A percentile compares a stretch with the other conserved stretches of the same genome.
Evolutionary conservation across 1,140 invertebrate genomes (phyloP).

Genomic region (Danaus plexippus): DNA sequence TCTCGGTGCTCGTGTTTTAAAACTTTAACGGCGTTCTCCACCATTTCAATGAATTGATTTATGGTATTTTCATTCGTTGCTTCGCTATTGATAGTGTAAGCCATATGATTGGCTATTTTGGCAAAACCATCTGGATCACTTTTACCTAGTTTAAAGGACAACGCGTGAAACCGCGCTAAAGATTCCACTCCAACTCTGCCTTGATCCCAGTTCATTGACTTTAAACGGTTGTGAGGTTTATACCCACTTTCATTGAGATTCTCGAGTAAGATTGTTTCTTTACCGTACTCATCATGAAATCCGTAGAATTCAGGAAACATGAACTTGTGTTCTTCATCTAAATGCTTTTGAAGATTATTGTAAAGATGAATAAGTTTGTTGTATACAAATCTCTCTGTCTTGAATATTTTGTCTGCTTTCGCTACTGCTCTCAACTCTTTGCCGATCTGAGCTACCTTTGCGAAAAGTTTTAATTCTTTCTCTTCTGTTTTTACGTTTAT

Average conservation of each 20-base stretch:
- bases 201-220: constrained; percentile 34
- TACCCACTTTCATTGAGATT: constrained; percentile 33
- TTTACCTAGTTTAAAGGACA: constrained; percentile 33
- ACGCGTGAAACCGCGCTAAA: constrained; percentile 38
- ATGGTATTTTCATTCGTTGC: too few species aligned
- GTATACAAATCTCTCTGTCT: constrained; percentile 40
- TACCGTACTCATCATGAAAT: background rate
- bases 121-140: constrained; percentile 36
- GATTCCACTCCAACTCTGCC: constrained; percentile 24
- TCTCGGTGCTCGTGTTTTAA: too few species aligned
- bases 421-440: constrained; percentile 24
- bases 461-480: constrained; percentile 39
- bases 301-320: constrained; percentile 43
- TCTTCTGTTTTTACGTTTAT: constrained; percentile 21
- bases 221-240: constrained; percentile 22
- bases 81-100: constrained; percentile 1
- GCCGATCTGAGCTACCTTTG: constrained; percentile 39
- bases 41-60: too few species aligned
- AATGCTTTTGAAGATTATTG: constrained; percentile 29
- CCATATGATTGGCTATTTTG: constrained; percentile 14
- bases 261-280: constrained; percentile 26
- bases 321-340: constrained; percentile 28
- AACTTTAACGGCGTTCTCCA: too few species aligned
- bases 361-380: constrained; percentile 33
- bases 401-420: constrained; percentile 31